Percentiles rank a stretch among this genome's conserved stretches.
phyloP scores from a whole-genome alignment of 2,888 invertebrate genomes.

The Selenia dentaria region DNA sequence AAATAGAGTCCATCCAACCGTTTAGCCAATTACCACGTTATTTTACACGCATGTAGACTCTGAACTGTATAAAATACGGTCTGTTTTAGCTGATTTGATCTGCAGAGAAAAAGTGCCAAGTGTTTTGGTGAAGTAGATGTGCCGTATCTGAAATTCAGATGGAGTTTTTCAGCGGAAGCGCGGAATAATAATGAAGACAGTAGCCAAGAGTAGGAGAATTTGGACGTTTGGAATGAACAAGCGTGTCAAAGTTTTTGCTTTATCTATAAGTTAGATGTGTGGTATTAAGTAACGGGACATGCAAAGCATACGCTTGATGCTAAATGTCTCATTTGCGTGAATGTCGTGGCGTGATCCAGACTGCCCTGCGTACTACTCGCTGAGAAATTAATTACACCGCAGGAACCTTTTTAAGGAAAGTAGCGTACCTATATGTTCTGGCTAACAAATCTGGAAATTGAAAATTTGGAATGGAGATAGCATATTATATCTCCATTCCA shows the following conservation, averaged over 20 bases:
- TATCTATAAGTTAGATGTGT: no score
- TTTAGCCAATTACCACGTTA: constrained; percentile 54
- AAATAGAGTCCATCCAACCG: constrained; percentile 54
- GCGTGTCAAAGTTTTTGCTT: not conserved
- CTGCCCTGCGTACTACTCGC: no score
- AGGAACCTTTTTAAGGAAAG: no score
- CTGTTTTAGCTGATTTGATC: constrained; percentile 22
- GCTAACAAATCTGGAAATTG: no score
- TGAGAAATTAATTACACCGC: no score
- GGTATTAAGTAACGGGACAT: no score
- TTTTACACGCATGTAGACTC: not conserved
- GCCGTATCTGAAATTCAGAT: constrained; percentile 67
- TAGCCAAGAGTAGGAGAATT: constrained; percentile 17
- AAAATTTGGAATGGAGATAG: no score
- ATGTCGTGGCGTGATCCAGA: no score
- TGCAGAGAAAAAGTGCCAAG: constrained; percentile 27
- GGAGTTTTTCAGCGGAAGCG: constrained; percentile 50
- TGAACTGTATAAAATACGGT: constrained; percentile 26
- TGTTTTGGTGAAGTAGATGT: constrained; percentile 49
- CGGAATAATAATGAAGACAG: constrained; percentile 23
- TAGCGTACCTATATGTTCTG: no score
- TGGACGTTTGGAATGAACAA: constrained; percentile 4
- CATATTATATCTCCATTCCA: no score
- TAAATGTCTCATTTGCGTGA: no score
- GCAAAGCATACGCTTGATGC: no score